A percentile compares a stretch with the other conserved stretches of the same genome.
These are phyloP conservation scores for Telmatochromis brachygnathus DNA, from an alignment of 2,113 vertebrate genomes.

Conservation along the genomic window DNA sequence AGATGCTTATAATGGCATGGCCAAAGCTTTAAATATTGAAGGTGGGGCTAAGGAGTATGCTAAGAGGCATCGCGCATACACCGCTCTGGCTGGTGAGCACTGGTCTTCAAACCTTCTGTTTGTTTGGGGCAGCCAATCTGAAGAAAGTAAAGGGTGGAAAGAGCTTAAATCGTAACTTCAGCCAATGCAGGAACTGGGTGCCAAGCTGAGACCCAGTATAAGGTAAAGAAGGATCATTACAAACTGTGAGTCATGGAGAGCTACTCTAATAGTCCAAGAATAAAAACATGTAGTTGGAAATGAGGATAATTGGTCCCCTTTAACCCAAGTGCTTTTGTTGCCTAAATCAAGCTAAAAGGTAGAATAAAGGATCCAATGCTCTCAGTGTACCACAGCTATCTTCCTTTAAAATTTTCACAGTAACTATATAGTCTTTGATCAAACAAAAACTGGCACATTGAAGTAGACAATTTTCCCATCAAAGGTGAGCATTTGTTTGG, in stretches of 20 bases:
- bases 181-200: not conserved
- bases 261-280: not conserved
- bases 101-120: not conserved
- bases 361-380: not conserved
- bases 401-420: not conserved
- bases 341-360: not conserved
- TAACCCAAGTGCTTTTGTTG: not conserved
- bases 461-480: not conserved
- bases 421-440: not conserved
- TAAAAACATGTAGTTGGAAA: not conserved
- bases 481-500: not conserved
- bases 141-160: not conserved
- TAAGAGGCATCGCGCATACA: not conserved
- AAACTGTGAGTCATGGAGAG: not conserved
- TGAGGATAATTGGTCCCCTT: not conserved
- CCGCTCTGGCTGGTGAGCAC: not conserved
- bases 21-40: not conserved
- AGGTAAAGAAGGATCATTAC: not conserved
- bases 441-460: not conserved
- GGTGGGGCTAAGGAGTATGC: not conserved
- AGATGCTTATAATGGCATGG: not conserved
- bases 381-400: not conserved
- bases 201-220: not conserved
- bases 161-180: not conserved
- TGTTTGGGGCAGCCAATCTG: not conserved